A percentile compares a stretch with the other conserved stretches of the same genome.
These are phyloP conservation scores for Trachymyrmex septentrionalis DNA, from an alignment of 1,140 invertebrate species.

Conservation along the genomic window DNA sequence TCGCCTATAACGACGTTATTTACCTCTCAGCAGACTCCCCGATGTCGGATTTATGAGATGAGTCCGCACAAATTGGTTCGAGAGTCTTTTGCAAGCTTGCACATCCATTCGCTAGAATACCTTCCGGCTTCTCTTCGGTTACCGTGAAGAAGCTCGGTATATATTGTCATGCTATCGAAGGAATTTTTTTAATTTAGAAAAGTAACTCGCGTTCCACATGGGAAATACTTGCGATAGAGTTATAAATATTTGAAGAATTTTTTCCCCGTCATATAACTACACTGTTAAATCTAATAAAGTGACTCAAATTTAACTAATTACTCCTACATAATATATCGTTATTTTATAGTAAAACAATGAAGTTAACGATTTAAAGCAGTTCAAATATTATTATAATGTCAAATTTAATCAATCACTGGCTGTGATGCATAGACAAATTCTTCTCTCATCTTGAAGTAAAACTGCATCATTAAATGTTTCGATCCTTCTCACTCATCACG, in stretches of 20 bases:
- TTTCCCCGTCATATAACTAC: neutral
- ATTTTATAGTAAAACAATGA: too few species aligned
- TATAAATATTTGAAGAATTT: neutral
- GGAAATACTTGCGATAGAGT: neutral
- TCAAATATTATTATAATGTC: too few species aligned
- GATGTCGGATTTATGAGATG: constrained; percentile 58
- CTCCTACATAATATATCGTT: too few species aligned
- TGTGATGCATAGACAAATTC: neutral
- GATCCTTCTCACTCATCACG: constrained; percentile 37
- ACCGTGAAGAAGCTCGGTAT: neutral
- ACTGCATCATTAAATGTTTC: constrained; percentile 69
- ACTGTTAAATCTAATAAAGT: too few species aligned
- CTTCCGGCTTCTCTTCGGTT: neutral
- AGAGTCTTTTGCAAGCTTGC: constrained; percentile 64
- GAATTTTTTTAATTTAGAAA: constrained; percentile 13
- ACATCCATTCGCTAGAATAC: neutral
- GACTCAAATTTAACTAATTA: too few species aligned
- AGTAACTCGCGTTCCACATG: neutral
- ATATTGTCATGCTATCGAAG: neutral
- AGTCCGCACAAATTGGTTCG: constrained; percentile 57
- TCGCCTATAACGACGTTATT: constrained; percentile 77
- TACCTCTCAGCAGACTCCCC: constrained; percentile 60
- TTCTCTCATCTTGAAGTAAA: constrained; percentile 56
- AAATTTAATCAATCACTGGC: too few species aligned
- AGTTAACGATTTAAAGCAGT: too few species aligned